Evolutionary conservation across 2,113 vertebrate species (phyloP).

Genomic region (Pterocles burchelli): DNA sequence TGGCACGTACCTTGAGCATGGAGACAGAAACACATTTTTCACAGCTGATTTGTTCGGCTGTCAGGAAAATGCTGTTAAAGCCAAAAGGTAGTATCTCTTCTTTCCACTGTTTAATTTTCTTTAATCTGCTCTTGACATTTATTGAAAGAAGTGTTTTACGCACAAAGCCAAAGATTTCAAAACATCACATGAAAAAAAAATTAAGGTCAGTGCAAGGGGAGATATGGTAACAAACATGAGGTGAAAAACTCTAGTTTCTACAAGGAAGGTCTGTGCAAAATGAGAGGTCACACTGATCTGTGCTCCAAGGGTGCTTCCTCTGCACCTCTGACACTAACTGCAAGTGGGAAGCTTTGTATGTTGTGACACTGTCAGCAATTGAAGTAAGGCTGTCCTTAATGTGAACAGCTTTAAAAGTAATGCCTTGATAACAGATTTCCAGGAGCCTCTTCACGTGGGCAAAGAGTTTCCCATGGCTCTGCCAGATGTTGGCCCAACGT

Average conservation of each 20-base stretch:
- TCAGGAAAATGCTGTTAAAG: conserved; percentile 13
- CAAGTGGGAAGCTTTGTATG: not conserved
- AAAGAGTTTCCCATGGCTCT: not conserved
- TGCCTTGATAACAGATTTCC: not conserved
- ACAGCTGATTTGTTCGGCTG: not conserved
- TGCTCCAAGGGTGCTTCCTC: not conserved
- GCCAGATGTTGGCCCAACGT: not conserved
- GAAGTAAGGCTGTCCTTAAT: not conserved
- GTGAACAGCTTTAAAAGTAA: not conserved
- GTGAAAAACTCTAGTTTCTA: not conserved
- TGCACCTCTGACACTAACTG: not conserved
- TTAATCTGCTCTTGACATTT: conserved; percentile 60
- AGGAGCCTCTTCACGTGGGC: not conserved
- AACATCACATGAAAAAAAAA: not conserved
- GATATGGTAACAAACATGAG: not conserved
- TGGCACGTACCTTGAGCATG: not conserved
- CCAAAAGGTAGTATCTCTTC: conserved; percentile 26
- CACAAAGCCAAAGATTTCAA: conserved; percentile 50
- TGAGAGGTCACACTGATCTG: not conserved
- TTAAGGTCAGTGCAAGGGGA: conserved; percentile 3
- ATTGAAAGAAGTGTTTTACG: conserved; percentile 7
- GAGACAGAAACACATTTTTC: conserved; percentile 16
- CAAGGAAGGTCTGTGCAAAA: not conserved
- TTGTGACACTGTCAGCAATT: not conserved
- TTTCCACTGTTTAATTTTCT: conserved; percentile 37